These are phyloP conservation scores for Genyomyrus donnyi DNA, from an alignment of 2,113 vertebrate species.

Conservation along the genomic window DNA sequence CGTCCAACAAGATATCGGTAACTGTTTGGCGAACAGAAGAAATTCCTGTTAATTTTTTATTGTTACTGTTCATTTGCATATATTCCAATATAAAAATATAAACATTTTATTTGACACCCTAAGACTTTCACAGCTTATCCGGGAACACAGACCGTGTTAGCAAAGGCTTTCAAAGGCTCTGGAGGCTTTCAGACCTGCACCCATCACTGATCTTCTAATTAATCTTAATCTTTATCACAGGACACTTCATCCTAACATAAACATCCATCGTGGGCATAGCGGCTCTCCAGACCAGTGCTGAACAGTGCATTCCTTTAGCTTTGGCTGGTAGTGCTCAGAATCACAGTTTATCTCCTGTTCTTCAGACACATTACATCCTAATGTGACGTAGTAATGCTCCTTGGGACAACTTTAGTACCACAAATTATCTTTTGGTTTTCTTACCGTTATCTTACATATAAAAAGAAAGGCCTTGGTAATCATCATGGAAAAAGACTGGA, in stretches of 20 bases:
- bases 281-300: background rate
- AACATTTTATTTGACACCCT: background rate
- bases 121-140: background rate
- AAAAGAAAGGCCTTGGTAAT: conserved; percentile 20
- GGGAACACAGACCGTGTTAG: background rate
- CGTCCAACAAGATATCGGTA: background rate
- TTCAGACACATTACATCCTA: conserved; percentile 9
- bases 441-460: background rate
- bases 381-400: conserved; percentile 17
- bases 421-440: conserved; percentile 5
- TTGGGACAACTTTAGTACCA: conserved; percentile 11
- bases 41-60: background rate
- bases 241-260: background rate
- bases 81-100: background rate
- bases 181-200: background rate
- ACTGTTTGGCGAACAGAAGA: background rate
- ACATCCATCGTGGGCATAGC: background rate
- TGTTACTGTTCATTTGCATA: background rate
- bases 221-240: background rate
- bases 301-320: background rate
- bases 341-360: background rate
- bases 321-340: background rate
- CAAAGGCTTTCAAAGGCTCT: background rate
- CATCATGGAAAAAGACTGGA: background rate
- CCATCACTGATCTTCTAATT: background rate